Percentiles rank a stretch among this genome's conserved stretches.
phyloP scores from a whole-genome alignment of 1,140 invertebrate genomes.

The Trachymyrmex cornetzi region DNA sequence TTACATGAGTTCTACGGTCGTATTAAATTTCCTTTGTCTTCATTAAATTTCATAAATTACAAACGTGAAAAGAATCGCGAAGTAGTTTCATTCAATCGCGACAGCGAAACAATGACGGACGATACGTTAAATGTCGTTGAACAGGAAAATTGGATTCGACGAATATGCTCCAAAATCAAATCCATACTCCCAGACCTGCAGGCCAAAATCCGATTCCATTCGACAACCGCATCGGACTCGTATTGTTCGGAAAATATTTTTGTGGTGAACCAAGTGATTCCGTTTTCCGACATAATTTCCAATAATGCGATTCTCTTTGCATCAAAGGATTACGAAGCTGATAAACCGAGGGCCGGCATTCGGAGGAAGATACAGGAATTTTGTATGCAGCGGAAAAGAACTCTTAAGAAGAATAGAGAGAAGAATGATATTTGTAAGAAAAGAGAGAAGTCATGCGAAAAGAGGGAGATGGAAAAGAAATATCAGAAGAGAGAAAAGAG shows the following conservation, averaged over 20 bases:
- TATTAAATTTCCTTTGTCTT: conserved; percentile 6
- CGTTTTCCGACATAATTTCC: no score
- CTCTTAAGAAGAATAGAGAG: background rate
- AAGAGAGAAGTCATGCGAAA: background rate
- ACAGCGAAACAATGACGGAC: background rate
- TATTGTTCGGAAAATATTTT: conserved; percentile 46
- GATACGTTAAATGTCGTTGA: conserved; percentile 10
- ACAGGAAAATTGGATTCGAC: conserved; percentile 26
- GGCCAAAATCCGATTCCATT: conserved; percentile 7
- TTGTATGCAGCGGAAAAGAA: conserved; percentile 8
- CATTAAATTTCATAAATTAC: background rate
- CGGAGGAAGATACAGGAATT: conserved; percentile 47
- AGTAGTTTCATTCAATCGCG: background rate
- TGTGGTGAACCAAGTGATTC: background rate
- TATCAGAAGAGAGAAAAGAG: conserved; percentile 22
- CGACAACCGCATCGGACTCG: background rate
- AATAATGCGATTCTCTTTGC: background rate
- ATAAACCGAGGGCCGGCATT: background rate
- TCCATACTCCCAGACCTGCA: background rate
- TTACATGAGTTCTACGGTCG: conserved; percentile 28
- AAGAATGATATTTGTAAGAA: conserved; percentile 52
- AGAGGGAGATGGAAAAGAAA: background rate
- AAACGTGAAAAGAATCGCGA: background rate
- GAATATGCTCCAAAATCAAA: conserved; percentile 8
- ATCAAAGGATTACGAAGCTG: background rate